phyloP scores from a whole-genome alignment of 1,140 invertebrate species.

The Eciton burchellii region DNA sequence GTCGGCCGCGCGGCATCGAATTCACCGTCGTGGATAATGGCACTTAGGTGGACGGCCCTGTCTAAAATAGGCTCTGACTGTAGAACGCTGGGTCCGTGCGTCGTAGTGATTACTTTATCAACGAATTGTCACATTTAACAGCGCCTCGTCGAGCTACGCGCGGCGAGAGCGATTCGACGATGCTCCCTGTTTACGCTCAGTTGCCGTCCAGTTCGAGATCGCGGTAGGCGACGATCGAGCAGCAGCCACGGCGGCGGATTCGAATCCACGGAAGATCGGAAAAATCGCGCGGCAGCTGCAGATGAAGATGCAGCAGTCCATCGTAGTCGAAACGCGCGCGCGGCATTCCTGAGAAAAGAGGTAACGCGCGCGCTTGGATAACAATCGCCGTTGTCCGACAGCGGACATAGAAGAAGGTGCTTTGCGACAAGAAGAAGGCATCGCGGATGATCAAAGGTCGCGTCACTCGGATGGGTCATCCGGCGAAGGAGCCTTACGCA shows the following conservation, averaged over 20 bases:
- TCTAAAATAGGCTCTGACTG: constrained; percentile 64
- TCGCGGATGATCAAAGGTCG: constrained; percentile 6
- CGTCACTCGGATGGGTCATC: constrained; percentile 26
- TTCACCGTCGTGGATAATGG: constrained; percentile 42
- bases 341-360: neutral
- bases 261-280: neutral
- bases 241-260: neutral
- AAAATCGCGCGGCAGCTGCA: neutral
- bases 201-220: constrained; percentile 52
- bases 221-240: neutral
- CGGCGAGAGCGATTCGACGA: constrained; percentile 48
- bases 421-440: constrained; percentile 3
- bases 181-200: constrained; percentile 62
- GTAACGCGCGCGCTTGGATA: neutral
- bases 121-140: constrained; percentile 74
- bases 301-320: constrained; percentile 16
- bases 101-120: constrained; percentile 73
- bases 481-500: constrained; percentile 38
- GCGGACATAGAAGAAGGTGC: neutral
- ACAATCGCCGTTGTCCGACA: neutral
- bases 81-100: constrained; percentile 62
- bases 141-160: constrained; percentile 60
- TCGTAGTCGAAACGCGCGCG: neutral
- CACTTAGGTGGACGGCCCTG: constrained; percentile 64
- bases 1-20: constrained; percentile 22